phyloP scores from a whole-genome alignment of 2,113 vertebrate species.

The Rhinoderma darwinii region DNA sequence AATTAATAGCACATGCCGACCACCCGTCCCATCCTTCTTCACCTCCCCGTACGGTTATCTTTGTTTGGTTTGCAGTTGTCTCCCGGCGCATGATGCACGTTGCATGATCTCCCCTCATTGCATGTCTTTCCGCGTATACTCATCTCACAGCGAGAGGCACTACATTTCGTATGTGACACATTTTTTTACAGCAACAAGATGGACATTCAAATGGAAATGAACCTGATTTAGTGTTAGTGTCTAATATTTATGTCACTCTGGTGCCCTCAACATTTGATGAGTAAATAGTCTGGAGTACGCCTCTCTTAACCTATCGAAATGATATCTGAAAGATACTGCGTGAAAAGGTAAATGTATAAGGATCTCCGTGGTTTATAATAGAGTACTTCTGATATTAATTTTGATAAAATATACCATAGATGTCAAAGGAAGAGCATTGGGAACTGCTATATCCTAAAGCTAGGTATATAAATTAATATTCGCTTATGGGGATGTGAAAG shows the following conservation, averaged over 20 bases:
- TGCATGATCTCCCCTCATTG: slow-evolving; percentile 52
- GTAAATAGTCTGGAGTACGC: neutral
- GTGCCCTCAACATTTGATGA: slow-evolving; percentile 17
- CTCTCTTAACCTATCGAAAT: neutral
- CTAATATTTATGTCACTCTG: neutral
- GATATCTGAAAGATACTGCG: neutral
- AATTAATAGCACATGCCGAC: neutral
- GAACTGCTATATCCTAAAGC: too few species aligned
- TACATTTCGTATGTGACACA: neutral
- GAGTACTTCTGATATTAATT: neutral
- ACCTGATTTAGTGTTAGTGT: neutral
- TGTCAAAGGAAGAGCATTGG: neutral
- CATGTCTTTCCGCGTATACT: slow-evolving; percentile 18
- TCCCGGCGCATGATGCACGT: slow-evolving; percentile 33
- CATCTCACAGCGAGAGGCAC: slow-evolving; percentile 29
- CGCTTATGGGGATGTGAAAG: too few species aligned
- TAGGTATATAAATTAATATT: too few species aligned
- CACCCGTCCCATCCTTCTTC: neutral
- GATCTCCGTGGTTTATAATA: neutral
- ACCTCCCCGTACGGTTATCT: slow-evolving; percentile 3
- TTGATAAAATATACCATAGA: neutral
- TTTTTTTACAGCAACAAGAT: neutral
- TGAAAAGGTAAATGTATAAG: neutral
- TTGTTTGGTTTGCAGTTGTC: slow-evolving; percentile 2
- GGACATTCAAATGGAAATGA: neutral